These are phyloP conservation scores for Antheraea assamensis DNA, from an alignment of 2,888 invertebrate genomes.

Conservation along the genomic window DNA sequence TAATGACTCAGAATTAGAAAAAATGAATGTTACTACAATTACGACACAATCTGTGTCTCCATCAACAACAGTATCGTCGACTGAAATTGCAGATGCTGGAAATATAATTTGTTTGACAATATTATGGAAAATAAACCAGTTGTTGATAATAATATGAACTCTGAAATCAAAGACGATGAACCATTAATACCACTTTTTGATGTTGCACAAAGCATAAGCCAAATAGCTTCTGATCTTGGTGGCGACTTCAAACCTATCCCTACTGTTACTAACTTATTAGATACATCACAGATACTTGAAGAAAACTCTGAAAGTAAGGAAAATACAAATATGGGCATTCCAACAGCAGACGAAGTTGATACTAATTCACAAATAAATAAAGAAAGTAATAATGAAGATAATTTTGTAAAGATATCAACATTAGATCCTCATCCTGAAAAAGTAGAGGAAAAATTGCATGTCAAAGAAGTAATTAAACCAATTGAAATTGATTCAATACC, in stretches of 20 bases:
- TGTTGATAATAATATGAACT: conserved; percentile 28
- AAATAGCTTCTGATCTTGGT: conserved; percentile 76
- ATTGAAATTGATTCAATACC: conserved; percentile 30
- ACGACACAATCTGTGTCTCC: conserved; percentile 75
- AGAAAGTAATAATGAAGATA: conserved; percentile 43
- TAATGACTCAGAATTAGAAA: conserved; percentile 49
- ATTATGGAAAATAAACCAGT: conserved; percentile 28
- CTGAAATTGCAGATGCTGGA: conserved; percentile 51
- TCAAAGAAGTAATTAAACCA: conserved; percentile 16
- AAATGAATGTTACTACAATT: conserved; percentile 62
- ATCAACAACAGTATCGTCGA: conserved; percentile 63
- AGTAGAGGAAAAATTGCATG: conserved; percentile 19
- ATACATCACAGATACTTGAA: conserved; percentile 50
- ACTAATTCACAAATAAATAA: conserved; percentile 35
- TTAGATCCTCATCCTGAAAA: conserved; percentile 58
- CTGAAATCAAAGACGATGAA: conserved; percentile 42
- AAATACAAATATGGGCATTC: conserved; percentile 67
- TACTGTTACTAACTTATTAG: conserved; percentile 60
- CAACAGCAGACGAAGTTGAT: conserved; percentile 47
- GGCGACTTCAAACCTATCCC: conserved; percentile 62
- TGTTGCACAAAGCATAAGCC: conserved; percentile 75
- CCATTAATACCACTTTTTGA: conserved; percentile 63
- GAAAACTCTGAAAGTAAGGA: conserved; percentile 71
- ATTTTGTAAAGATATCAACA: conserved; percentile 70
- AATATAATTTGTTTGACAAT: conserved; percentile 33